phyloP scores from a whole-genome alignment of 2,797 vertebrate genomes.

The Gephyroberyx darwinii region DNA sequence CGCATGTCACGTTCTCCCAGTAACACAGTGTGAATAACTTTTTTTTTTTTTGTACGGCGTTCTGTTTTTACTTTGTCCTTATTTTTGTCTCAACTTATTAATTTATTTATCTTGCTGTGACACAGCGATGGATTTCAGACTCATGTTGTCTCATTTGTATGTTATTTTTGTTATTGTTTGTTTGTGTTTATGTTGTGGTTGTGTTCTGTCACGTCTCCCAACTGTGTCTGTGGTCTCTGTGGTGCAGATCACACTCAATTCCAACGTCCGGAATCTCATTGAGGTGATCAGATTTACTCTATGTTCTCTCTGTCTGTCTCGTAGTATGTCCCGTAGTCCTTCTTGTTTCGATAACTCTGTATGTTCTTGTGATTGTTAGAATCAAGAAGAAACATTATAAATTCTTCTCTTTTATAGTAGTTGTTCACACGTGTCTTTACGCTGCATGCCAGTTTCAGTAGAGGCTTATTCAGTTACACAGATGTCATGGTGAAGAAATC shows the following conservation, averaged over 20 bases:
- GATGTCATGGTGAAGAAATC: neutral
- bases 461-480: neutral
- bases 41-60: slow-evolving; percentile 30
- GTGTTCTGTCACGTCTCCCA: slow-evolving; percentile 72
- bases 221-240: slow-evolving; percentile 76
- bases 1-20: slow-evolving; percentile 75
- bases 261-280: slow-evolving; percentile 87
- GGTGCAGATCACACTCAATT: slow-evolving; percentile 88
- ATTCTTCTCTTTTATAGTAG: slow-evolving; percentile 34
- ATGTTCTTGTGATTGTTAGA: slow-evolving; percentile 33
- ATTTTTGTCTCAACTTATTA: slow-evolving; percentile 42
- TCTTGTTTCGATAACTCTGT: slow-evolving; percentile 46
- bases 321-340: slow-evolving; percentile 65
- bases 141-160: slow-evolving; percentile 68
- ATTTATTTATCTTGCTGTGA: slow-evolving; percentile 58
- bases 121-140: slow-evolving; percentile 71
- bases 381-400: slow-evolving; percentile 54
- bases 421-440: slow-evolving; percentile 44
- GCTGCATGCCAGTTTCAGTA: slow-evolving; percentile 63
- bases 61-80: slow-evolving; percentile 47
- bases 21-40: slow-evolving; percentile 73
- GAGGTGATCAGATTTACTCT: slow-evolving; percentile 86
- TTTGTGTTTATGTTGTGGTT: slow-evolving; percentile 68
- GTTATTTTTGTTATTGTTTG: slow-evolving; percentile 68
- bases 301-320: slow-evolving; percentile 57